Conservation (phyloP, 1,140 invertebrate species). For the Frieseomelitta varia region DNA sequence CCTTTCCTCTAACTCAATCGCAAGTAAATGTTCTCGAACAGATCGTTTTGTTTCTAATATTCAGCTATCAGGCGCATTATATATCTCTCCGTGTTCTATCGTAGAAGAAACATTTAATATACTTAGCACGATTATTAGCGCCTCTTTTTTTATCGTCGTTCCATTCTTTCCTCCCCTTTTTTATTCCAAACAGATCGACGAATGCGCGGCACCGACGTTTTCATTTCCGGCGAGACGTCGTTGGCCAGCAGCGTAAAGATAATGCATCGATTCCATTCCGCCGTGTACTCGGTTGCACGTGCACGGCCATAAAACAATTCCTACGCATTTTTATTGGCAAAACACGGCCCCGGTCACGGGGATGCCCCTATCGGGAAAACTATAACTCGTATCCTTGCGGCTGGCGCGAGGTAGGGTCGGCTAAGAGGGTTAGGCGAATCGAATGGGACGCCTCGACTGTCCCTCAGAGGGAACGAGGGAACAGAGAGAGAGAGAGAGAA, state of each 20-base stretch:
- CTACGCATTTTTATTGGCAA: conserved; percentile 58
- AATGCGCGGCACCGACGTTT: conserved; percentile 29
- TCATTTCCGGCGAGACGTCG: conserved; percentile 59
- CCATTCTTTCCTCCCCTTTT: background rate
- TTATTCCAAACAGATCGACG: background rate
- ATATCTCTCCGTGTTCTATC: background rate
- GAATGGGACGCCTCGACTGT: conserved; percentile 45
- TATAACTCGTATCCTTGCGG: conserved; percentile 51
- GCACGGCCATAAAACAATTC: conserved; percentile 52
- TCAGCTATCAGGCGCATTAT: background rate
- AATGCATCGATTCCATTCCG: conserved; percentile 57
- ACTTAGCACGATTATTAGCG: background rate
- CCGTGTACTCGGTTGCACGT: background rate
- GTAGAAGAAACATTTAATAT: background rate
- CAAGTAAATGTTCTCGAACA: too few relatives aligned
- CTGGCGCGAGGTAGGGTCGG: conserved; percentile 3
- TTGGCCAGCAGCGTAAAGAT: conserved; percentile 49
- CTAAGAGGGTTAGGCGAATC: conserved; percentile 45
- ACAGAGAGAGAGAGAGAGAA: too few relatives aligned
- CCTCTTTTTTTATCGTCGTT: background rate
- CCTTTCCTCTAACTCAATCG: too few relatives aligned
- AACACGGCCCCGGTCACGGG: conserved; percentile 31
- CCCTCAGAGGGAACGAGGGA: background rate
- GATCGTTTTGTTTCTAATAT: background rate
- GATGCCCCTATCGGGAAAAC: conserved; percentile 38